Evolutionary conservation across 2,888 invertebrate genomes (phyloP).

Genomic region (Eueremaeus valkanovi): DNA sequence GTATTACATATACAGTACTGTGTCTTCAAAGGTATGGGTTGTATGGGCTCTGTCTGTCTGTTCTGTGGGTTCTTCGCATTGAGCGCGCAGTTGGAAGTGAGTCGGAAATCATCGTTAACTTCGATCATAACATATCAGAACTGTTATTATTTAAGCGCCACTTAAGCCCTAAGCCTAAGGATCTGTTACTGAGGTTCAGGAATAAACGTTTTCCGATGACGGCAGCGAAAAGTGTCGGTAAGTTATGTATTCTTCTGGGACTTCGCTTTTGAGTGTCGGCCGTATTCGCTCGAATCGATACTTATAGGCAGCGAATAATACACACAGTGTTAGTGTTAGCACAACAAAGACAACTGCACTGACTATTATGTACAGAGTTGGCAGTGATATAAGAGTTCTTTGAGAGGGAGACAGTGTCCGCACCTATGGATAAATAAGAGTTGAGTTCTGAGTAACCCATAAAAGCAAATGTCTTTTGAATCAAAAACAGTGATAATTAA

Average conservation of each 20-base stretch:
- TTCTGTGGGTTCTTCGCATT: background rate
- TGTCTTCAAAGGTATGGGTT: conserved; percentile 1
- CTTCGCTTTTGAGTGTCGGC: conserved; percentile 46
- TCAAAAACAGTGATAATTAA: background rate
- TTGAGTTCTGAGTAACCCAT: background rate
- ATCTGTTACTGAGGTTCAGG: conserved; percentile 43
- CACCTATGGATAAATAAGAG: conserved; percentile 11
- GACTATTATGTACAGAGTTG: conserved; percentile 74
- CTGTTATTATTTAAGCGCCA: background rate
- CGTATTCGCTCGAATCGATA: conserved; percentile 43
- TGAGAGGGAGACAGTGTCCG: conserved; percentile 45
- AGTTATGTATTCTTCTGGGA: conserved; percentile 48
- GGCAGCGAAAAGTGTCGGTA: conserved; percentile 50
- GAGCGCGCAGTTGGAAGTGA: background rate
- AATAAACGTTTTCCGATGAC: conserved; percentile 47
- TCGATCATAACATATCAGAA: conserved; percentile 20
- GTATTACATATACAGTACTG: too few species aligned
- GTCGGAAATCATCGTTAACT: conserved; percentile 15
- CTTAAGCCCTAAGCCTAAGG: background rate
- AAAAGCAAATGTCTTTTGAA: background rate
- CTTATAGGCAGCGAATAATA: conserved; percentile 52
- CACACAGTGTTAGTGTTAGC: conserved; percentile 75
- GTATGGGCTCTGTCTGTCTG: too few species aligned
- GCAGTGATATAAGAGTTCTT: conserved; percentile 52
- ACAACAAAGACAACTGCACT: conserved; percentile 81